Base-by-base conservation (phyloP, 2,797 vertebrate species). In the Sebastes taczanowskii region DNA sequence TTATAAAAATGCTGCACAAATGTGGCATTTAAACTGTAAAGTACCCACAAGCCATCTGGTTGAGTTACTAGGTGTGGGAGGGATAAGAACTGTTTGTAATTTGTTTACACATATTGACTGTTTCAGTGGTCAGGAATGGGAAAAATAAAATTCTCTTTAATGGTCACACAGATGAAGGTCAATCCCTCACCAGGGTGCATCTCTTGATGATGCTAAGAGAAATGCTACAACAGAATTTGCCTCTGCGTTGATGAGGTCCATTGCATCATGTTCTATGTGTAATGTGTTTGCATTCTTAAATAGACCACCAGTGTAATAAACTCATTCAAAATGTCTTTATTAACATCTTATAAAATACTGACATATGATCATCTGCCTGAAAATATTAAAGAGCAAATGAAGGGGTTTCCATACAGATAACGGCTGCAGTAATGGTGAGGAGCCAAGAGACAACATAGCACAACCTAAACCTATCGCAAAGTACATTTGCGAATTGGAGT, bases 101-200 rank as follows among this genome's bases (percentile, higher is more conserved):
- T 27, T 66, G 68, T 77, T 77, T 77, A 68, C 38, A 74, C 20
- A 71, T 46, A 16, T 7, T 64, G 23, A 22, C 34, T 58, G 32
- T 74, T 56, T 62, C 61, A 77, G 62, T 56, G 4, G 53, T 66
- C 55, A 66, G 34, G 68, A 59, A 46, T 73, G 49, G 60, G 11
- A 0, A 0, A 58, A 70, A 82, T 6, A 25, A n/a, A 38, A 23
- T 74, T 71, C 32, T 62, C 69, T 82, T 80, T 81, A 71, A 82
- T 75, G 71, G 68, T 58, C 78, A 78, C 80, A 34, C 9, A 58
- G 49, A 83, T 71, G 34, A 52, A 71, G 63, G 73, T 65, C 29
- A 56, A 11, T 35, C 29, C 52, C 74, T 76, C 63, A 60, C 58
- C 25, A 25, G 64, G 34, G 9, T 42, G 70, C 65, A 35, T 77